Percentiles rank a stretch among this genome's conserved stretches.
Evolutionary conservation across 2,797 vertebrate genomes (phyloP).

Genomic region (Megalops cyprinoides): DNA sequence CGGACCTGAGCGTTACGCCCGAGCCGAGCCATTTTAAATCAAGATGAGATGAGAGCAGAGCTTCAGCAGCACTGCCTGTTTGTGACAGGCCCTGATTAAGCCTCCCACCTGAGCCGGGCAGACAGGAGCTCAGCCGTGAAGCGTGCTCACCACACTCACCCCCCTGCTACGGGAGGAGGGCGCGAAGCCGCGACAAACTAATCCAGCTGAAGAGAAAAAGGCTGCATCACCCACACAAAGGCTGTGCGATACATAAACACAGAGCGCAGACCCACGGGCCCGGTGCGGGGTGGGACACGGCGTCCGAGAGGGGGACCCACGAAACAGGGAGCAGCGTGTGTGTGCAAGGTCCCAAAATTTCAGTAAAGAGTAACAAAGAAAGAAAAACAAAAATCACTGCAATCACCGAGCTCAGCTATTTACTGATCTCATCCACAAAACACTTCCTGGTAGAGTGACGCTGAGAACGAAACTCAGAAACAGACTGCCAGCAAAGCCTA

Average conservation of each 20-base stretch:
- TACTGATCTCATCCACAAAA: constrained; percentile 30
- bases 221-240: not conserved
- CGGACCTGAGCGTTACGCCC: too few species aligned
- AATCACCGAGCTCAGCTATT: constrained; percentile 31
- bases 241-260: too few species aligned
- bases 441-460: constrained; percentile 33
- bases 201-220: not conserved
- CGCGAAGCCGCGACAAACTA: not conserved
- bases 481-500: constrained; percentile 57
- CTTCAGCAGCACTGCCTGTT: not conserved
- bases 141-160: not conserved
- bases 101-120: not conserved
- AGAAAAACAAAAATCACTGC: not conserved
- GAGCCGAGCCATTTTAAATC: too few species aligned
- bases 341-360: too few species aligned
- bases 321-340: too few species aligned
- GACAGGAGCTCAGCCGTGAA: not conserved
- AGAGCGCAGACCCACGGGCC: too few species aligned
- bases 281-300: too few species aligned
- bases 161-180: not conserved
- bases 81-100: not conserved
- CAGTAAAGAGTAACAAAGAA: too few species aligned
- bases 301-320: not conserved
- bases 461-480: constrained; percentile 40
- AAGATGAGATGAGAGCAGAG: too few species aligned